Base-by-base conservation (phyloP, 2,113 vertebrate genomes). In the Chamaea fasciata region DNA sequence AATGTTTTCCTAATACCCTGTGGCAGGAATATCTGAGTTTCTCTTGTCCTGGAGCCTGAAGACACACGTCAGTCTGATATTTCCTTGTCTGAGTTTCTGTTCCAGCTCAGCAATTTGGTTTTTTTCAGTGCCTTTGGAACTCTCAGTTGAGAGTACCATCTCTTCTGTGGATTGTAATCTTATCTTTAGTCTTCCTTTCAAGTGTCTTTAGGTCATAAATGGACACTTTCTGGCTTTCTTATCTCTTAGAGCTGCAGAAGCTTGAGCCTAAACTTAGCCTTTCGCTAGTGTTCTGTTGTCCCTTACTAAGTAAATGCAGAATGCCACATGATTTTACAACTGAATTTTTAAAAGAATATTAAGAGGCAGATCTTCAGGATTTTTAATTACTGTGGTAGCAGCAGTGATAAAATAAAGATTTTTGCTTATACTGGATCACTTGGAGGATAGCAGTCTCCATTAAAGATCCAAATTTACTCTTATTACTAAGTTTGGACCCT, bases 151-250 rank as follows among this genome's bases (percentile, higher is more conserved):
- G 55, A 76, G 23, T 53, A 69, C 33, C 33, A 52, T 89, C 63
- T 78, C 57, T 73, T 87, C 56, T 68, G 49, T 88, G 83, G 49
- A 63, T 60, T 75, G n/a, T 88, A 71, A 78, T 83, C 60, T 60
- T 76, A 94, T 77, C 87, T 94, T 63, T n/a, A 59, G n/a, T 79
- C 93, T 92, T 90, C n/a, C 33, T 57, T 71, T 87, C 56, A 95
- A 76, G 41, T 74, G 14, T 71, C 52, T 80, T 83, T 82, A 42
- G 55, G 63, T 82, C 50, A 44, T 73, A 83, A 87, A 53, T 82
- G 46, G 64, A 31, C 6, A 33, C 8, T 30, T 65, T 59, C 18
- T 83, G 26, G 3, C 41, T 86, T 75, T 79, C 49, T 65, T 94
- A 42, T 78, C 63, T 92, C n/a, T 88, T 81, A 30, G 10, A 81